These are phyloP conservation scores for Peribatodes rhomboidaria DNA, from an alignment of 2,888 invertebrate genomes.

Conservation along the genomic window DNA sequence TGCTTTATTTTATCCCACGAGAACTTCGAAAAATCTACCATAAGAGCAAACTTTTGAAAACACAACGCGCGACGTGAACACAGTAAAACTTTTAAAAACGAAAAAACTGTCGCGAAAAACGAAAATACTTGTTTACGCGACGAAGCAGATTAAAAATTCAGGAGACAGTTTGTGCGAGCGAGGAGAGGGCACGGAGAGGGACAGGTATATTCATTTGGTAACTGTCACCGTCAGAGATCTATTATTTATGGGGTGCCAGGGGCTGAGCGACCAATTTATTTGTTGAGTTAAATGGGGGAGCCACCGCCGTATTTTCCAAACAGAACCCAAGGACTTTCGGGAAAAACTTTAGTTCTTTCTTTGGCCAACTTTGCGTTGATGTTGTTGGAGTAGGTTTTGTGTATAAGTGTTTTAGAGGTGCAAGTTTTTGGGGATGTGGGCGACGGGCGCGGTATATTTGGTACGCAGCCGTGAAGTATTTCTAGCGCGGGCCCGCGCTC, in stretches of 20 bases:
- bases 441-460: too few relatives aligned
- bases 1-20: not conserved
- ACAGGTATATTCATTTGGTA: slow-evolving; percentile 71
- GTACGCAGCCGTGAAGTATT: too few relatives aligned
- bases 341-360: too few relatives aligned
- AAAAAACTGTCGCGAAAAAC: slow-evolving; percentile 48
- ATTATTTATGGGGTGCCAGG: slow-evolving; percentile 71
- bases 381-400: too few relatives aligned
- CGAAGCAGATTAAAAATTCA: slow-evolving; percentile 62
- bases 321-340: not conserved
- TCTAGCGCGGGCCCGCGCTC: too few relatives aligned
- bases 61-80: slow-evolving; percentile 28
- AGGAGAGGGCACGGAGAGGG: slow-evolving; percentile 57
- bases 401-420: too few relatives aligned
- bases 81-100: slow-evolving; percentile 46
- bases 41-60: slow-evolving; percentile 25
- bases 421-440: too few relatives aligned
- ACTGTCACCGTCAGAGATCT: slow-evolving; percentile 73
- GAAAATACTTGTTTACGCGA: slow-evolving; percentile 45
- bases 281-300: not conserved
- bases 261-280: slow-evolving; percentile 1
- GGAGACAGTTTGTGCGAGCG: slow-evolving; percentile 45
- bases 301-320: not conserved
- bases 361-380: too few relatives aligned
- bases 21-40: slow-evolving; percentile 5